Conservation (phyloP, 2,113 vertebrate species). For the Sorex fumeus region DNA sequence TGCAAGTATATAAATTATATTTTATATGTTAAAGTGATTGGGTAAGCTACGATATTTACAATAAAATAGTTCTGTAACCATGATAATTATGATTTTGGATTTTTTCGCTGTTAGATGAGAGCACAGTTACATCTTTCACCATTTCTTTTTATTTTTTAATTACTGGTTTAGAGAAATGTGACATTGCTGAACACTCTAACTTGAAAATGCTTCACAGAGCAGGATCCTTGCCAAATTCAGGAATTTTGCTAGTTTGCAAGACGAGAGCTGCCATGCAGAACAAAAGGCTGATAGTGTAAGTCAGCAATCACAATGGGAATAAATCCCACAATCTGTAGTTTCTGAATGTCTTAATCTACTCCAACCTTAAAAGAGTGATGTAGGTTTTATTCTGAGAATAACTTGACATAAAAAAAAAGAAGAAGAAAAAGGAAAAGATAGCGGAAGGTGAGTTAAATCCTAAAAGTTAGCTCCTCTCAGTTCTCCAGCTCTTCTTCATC, state of each 20-base stretch:
- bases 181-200: slow-evolving; percentile 65
- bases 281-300: slow-evolving; percentile 65
- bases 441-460: slow-evolving; percentile 39
- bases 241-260: slow-evolving; percentile 72
- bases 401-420: background rate
- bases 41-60: slow-evolving; percentile 33
- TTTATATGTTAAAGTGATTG: slow-evolving; percentile 46
- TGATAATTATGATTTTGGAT: background rate
- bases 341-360: slow-evolving; percentile 67
- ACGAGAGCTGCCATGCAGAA: slow-evolving; percentile 53
- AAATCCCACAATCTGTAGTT: slow-evolving; percentile 54
- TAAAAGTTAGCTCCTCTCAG: slow-evolving; percentile 41
- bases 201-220: slow-evolving; percentile 71
- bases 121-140: background rate
- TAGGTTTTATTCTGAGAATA: slow-evolving; percentile 56
- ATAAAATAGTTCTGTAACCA: background rate
- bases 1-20: slow-evolving; percentile 8
- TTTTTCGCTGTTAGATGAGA: slow-evolving; percentile 40
- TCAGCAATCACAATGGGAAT: slow-evolving; percentile 64
- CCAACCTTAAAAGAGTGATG: slow-evolving; percentile 16
- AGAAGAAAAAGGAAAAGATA: slow-evolving; percentile 52
- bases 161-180: slow-evolving; percentile 58
- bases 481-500: slow-evolving; percentile 21
- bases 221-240: slow-evolving; percentile 75
- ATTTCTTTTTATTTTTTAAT: slow-evolving; percentile 31